Percentiles rank a stretch among this genome's conserved stretches.
Evolutionary conservation across 2,888 invertebrate species (phyloP).

Genomic region (Patella caerulea): DNA sequence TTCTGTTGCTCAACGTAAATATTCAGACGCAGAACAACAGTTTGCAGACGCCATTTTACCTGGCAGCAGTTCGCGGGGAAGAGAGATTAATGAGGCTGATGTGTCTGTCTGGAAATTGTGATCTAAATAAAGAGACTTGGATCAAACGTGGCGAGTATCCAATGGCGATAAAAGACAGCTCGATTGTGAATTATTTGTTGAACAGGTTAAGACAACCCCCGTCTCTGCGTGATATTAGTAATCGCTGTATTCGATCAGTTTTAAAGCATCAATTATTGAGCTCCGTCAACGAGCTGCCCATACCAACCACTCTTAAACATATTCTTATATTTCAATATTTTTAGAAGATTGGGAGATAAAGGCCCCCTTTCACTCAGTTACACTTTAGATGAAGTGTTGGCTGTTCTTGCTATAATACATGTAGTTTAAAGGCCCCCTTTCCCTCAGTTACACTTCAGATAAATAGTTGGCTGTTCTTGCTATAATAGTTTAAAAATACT

Average conservation of each 20-base stretch:
- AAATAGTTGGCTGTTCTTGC: too few species aligned
- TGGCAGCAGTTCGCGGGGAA: conserved; percentile 51
- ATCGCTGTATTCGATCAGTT: conserved; percentile 36
- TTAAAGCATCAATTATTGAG: conserved; percentile 18
- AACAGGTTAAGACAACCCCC: conserved; percentile 39
- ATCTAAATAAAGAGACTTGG: conserved; percentile 52
- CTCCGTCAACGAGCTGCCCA: conserved; percentile 25
- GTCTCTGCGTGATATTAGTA: conserved; percentile 40
- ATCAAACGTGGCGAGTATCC: conserved; percentile 43
- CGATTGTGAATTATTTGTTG: conserved; percentile 38
- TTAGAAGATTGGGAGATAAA: background rate
- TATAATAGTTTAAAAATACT: too few species aligned
- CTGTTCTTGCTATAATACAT: too few species aligned
- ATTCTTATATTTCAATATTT: conserved; percentile 23
- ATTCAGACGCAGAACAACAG: conserved; percentile 47
- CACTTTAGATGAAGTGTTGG: too few species aligned
- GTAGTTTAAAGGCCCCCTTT: too few species aligned
- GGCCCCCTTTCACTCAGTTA: too few species aligned
- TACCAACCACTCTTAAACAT: conserved; percentile 33
- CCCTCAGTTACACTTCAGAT: too few species aligned
- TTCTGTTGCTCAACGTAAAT: conserved; percentile 54
- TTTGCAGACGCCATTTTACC: conserved; percentile 53
- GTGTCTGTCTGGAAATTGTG: conserved; percentile 50
- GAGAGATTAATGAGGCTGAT: conserved; percentile 47
- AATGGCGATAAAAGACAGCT: conserved; percentile 28